phyloP scores from a whole-genome alignment of 53 echinoderm and acorn worm genomes.

The Zoroaster sp. region DNA sequence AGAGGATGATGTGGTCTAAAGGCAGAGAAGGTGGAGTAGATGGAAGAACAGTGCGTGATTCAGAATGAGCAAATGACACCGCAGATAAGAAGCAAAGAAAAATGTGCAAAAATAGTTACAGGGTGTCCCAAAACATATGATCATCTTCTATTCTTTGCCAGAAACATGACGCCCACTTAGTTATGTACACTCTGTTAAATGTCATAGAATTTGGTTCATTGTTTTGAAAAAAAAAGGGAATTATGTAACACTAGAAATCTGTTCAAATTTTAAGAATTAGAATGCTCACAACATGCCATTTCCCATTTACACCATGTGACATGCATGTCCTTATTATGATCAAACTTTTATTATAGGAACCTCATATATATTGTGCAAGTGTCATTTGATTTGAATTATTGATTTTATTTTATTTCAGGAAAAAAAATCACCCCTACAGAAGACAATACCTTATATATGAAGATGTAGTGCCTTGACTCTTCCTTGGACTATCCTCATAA shows the following conservation, averaged over 20 bases:
- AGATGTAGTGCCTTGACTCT: not conserved
- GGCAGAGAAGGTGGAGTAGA: constrained; percentile 16
- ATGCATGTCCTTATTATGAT: too few relatives aligned
- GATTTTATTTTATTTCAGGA: not conserved
- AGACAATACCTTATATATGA: not conserved
- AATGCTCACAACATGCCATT: too few relatives aligned
- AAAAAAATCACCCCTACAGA: not conserved
- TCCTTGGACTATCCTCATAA: not conserved
- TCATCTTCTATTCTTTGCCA: too few relatives aligned
- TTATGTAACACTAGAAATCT: too few relatives aligned
- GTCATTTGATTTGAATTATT: not conserved
- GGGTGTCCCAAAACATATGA: not conserved
- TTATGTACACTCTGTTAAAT: not conserved
- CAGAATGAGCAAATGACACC: not conserved
- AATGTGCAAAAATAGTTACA: not conserved
- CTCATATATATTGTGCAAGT: not conserved
- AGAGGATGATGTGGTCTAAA: not conserved
- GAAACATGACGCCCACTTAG: not conserved
- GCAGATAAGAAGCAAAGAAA: not conserved
- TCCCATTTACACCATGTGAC: too few relatives aligned
- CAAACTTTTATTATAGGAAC: not conserved
- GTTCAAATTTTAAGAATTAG: too few relatives aligned
- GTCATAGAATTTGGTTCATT: too few relatives aligned
- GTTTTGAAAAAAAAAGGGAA: too few relatives aligned
- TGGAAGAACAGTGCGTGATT: not conserved